These are phyloP conservation scores for Mus pahari DNA, from an alignment of 2,113 vertebrate species.

Conservation along the genomic window DNA sequence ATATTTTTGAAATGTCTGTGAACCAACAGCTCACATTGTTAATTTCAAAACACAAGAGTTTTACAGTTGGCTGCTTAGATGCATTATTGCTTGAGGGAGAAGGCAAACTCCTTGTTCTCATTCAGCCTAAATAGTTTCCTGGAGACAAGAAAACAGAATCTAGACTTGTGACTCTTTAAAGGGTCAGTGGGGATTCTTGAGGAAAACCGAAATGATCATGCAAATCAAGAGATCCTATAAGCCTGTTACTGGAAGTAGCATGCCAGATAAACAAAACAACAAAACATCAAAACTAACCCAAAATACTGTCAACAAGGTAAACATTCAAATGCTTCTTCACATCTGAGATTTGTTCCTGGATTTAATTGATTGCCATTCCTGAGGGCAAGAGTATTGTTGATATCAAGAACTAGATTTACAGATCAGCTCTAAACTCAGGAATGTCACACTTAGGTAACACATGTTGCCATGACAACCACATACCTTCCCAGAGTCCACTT, in stretches of 20 bases:
- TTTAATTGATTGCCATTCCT: conserved; percentile 58
- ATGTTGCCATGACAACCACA: no score
- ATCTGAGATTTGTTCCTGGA: conserved; percentile 42
- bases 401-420: no score
- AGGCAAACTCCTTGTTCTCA: neutral
- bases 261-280: conserved; percentile 23
- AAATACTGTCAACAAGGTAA: conserved; percentile 32
- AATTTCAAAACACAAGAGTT: conserved; percentile 10
- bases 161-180: neutral
- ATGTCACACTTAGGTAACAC: no score
- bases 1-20: conserved; percentile 18
- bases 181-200: neutral
- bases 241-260: conserved; percentile 10
- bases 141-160: neutral
- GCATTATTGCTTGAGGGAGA: neutral
- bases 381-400: neutral
- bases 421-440: no score
- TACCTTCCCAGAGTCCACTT: no score
- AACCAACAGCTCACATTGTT: neutral
- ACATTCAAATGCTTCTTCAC: conserved; percentile 47
- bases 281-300: neutral
- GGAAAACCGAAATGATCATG: conserved; percentile 1
- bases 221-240: conserved; percentile 19
- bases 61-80: neutral
- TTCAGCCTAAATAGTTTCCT: neutral